A percentile compares a stretch with the other conserved stretches of the same genome.
Evolutionary conservation across 2,888 invertebrate genomes (phyloP).

Genomic region (Lycia hirtaria): DNA sequence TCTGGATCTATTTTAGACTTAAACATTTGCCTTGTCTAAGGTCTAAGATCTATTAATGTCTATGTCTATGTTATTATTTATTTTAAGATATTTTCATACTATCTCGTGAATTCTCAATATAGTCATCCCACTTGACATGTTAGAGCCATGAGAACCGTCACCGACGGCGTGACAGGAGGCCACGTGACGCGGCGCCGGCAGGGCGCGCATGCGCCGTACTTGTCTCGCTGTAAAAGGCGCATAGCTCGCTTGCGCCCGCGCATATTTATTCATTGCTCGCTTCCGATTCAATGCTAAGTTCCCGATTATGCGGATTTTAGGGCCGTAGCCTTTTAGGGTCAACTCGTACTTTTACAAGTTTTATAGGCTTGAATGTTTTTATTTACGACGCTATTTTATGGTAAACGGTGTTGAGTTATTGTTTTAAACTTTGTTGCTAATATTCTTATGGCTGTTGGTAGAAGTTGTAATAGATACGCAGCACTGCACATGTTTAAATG

Average conservation of each 20-base stretch:
- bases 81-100: neutral
- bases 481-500: too few species aligned
- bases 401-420: conserved; percentile 4
- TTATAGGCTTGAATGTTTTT: conserved; percentile 25
- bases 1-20: too few species aligned
- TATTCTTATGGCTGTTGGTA: neutral
- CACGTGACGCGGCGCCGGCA: conserved; percentile 55
- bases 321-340: conserved; percentile 49
- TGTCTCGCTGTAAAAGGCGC: conserved; percentile 69
- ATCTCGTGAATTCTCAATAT: neutral
- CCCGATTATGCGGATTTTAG: conserved; percentile 56
- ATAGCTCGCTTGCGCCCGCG: conserved; percentile 49
- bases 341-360: conserved; percentile 38
- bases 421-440: neutral
- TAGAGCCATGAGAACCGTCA: conserved; percentile 35
- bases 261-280: conserved; percentile 70
- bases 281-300: conserved; percentile 63
- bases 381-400: conserved; percentile 29
- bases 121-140: conserved; percentile 25
- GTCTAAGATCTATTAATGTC: too few species aligned
- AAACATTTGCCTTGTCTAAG: too few species aligned
- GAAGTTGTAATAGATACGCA: too few species aligned
- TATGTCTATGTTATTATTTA: neutral
- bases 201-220: conserved; percentile 55
- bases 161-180: conserved; percentile 52